Percentiles rank a stretch among this genome's conserved stretches.
Evolutionary conservation across 2,888 invertebrate species (phyloP).

Genomic region (Drosophila incognita): DNA sequence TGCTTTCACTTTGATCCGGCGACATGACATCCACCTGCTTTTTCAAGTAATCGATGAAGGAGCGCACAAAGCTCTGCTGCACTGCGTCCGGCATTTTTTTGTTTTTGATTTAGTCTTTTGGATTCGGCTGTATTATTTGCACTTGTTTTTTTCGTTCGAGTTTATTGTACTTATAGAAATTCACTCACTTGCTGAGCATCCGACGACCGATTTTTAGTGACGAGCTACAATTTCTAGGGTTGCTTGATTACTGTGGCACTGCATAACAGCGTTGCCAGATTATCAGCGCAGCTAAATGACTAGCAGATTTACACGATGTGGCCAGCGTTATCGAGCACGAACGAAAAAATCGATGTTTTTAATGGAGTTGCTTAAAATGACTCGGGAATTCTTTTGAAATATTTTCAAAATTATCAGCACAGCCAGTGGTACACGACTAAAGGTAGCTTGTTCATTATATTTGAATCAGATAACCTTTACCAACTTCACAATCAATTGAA

Average conservation of each 20-base stretch:
- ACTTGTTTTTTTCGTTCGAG: constrained; percentile 10
- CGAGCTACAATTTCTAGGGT: constrained; percentile 45
- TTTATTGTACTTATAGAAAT: constrained; percentile 32
- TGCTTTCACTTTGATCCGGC: constrained; percentile 84
- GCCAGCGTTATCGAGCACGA: constrained; percentile 21
- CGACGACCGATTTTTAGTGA: constrained; percentile 42
- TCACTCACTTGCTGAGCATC: constrained; percentile 49
- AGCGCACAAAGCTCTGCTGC: constrained; percentile 83
- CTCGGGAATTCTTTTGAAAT: constrained; percentile 41
- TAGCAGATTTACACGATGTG: constrained; percentile 22
- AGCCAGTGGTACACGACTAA: not conserved
- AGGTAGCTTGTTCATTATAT: not conserved
- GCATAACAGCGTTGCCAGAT: constrained; percentile 17
- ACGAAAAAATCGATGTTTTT: constrained; percentile 40
- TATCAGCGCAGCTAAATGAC: constrained; percentile 25
- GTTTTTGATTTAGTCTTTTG: constrained; percentile 3
- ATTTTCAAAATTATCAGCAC: constrained; percentile 52
- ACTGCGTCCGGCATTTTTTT: constrained; percentile 82
- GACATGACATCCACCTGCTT: constrained; percentile 82
- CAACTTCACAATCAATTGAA: not conserved
- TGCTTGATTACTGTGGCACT: constrained; percentile 14
- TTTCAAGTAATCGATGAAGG: constrained; percentile 83
- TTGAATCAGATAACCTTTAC: not conserved
- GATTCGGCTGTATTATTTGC: not conserved
- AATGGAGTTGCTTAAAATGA: constrained; percentile 29